A percentile compares a stretch with the other conserved stretches of the same genome.
Evolutionary conservation across 2,888 invertebrate genomes (phyloP).

Genomic region (Mesopsocus fuscifrons): DNA sequence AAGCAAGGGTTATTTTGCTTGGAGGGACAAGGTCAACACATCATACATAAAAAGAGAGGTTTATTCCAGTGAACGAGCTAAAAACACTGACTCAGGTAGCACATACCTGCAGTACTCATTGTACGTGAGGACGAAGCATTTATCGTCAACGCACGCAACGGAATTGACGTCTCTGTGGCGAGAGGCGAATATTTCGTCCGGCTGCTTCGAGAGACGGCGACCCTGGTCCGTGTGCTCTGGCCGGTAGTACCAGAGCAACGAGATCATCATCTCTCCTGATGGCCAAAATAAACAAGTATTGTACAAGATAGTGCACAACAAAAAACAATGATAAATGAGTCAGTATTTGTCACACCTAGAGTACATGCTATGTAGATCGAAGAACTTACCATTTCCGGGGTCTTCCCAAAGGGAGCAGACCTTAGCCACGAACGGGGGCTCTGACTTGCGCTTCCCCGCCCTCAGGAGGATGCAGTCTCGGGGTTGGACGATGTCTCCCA

Average conservation of each 20-base stretch:
- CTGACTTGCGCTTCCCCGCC: slow-evolving; percentile 62
- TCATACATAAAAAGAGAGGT: no score
- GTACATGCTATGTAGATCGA: no score
- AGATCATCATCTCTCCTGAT: slow-evolving; percentile 95
- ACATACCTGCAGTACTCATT: slow-evolving; percentile 89
- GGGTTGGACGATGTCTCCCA: slow-evolving; percentile 71
- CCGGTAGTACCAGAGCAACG: slow-evolving; percentile 90
- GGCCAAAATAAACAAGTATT: slow-evolving; percentile 17
- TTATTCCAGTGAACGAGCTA: no score
- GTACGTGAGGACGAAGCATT: slow-evolving; percentile 88
- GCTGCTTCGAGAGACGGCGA: slow-evolving; percentile 54
- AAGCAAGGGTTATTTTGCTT: no score
- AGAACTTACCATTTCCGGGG: slow-evolving; percentile 64
- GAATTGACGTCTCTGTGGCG: slow-evolving; percentile 88
- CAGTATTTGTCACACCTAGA: no score
- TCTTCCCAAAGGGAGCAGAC: slow-evolving; percentile 90
- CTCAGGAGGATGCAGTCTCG: slow-evolving; percentile 83
- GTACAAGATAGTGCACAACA: slow-evolving; percentile 1
- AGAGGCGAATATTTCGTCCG: slow-evolving; percentile 89
- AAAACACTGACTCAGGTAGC: no score
- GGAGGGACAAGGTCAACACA: no score
- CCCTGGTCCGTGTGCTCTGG: slow-evolving; percentile 93
- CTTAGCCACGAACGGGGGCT: slow-evolving; percentile 87
- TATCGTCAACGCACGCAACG: slow-evolving; percentile 94
- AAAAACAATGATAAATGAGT: no score